phyloP scores from a whole-genome alignment of 2,113 vertebrate species.

The Morone saxatilis region DNA sequence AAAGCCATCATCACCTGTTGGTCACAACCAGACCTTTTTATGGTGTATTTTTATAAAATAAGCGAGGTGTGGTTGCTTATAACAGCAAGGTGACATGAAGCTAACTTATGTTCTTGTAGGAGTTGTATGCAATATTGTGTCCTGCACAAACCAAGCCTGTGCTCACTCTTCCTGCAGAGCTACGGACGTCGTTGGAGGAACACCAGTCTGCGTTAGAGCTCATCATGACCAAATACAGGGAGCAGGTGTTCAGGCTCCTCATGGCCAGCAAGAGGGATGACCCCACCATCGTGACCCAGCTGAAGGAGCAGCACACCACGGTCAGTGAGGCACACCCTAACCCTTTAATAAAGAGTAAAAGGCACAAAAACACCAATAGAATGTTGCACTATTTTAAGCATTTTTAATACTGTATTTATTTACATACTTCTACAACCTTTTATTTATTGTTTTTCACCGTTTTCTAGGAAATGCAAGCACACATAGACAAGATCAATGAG shows the following conservation, averaged over 20 bases:
- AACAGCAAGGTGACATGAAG: background rate
- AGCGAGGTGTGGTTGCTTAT: background rate
- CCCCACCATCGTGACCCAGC: constrained; percentile 90
- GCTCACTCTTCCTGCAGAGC: constrained; percentile 82
- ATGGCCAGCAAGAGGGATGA: constrained; percentile 97
- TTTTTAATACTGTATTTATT: background rate
- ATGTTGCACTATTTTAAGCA: background rate
- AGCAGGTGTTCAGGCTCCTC: constrained; percentile 95
- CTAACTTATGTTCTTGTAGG: background rate
- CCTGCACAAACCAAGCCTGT: background rate
- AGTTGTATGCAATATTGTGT: background rate
- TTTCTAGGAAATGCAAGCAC: constrained; percentile 92
- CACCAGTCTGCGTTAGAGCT: constrained; percentile 98
- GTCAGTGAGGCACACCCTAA: constrained; percentile 73
- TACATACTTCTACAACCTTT: background rate
- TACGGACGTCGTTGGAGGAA: constrained; percentile 94
- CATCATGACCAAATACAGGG: constrained; percentile 98
- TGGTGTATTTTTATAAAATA: background rate
- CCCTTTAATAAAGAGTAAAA: background rate
- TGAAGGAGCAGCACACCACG: constrained; percentile 96
- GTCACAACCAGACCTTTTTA: background rate
- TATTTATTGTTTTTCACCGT: background rate
- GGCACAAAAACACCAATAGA: background rate
- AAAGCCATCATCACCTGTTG: background rate
- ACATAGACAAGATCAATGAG: constrained; percentile 97